These are phyloP conservation scores for Thamnophis elegans DNA, from an alignment of 2,797 vertebrate species.

Conservation along the genomic window DNA sequence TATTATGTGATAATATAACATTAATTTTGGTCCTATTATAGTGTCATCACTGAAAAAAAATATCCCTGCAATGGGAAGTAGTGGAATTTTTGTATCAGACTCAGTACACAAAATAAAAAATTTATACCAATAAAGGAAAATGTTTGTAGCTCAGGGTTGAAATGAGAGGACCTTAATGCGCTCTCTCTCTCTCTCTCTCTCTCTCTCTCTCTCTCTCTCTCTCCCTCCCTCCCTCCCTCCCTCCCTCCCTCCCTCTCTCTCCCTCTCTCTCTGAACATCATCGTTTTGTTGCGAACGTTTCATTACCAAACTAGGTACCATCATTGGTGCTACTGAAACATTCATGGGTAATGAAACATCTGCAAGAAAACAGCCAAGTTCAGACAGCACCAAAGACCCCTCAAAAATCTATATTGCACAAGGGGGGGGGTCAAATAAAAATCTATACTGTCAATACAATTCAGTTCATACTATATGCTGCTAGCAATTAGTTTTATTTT, in stretches of 20 bases:
- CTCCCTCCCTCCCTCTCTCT: too few species aligned
- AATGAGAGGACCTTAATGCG: neutral
- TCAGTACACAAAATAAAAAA: neutral
- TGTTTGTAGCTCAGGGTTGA: neutral
- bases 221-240: too few species aligned
- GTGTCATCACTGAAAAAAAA: neutral
- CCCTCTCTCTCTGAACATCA: neutral
- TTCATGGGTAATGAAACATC: neutral
- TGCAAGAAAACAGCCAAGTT: neutral
- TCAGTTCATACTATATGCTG: neutral
- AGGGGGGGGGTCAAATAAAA: constrained; percentile 1
- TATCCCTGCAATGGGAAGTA: constrained; percentile 1
- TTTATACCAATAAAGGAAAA: neutral
- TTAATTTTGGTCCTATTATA: constrained; percentile 36
- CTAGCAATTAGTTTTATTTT: neutral
- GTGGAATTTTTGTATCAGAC: fast-evolving
- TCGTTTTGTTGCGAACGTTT: neutral
- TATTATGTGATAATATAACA: constrained; percentile 54
- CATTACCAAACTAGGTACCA: neutral
- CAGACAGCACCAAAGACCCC: neutral
- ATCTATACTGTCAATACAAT: neutral
- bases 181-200: neutral
- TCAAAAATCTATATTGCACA: neutral
- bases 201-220: too few species aligned
- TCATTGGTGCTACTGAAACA: neutral